phyloP scores from a whole-genome alignment of 2,888 invertebrate species.

The Pseudeuparius sepicola region DNA sequence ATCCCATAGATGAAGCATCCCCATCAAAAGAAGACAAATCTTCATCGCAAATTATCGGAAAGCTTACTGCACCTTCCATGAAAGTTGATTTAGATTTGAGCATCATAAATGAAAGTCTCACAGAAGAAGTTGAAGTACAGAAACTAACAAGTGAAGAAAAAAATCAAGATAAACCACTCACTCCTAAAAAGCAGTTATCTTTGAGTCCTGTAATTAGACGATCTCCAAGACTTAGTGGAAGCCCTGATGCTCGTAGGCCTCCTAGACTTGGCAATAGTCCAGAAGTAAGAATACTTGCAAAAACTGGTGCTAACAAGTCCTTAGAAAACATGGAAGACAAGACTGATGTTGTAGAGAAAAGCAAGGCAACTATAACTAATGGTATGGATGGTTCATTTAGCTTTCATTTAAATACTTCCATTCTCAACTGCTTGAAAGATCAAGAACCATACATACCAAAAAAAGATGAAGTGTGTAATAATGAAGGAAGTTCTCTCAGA shows the following conservation, averaged over 20 bases:
- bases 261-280: too few relatives aligned
- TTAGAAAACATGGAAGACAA: conserved; percentile 5
- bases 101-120: conserved; percentile 22
- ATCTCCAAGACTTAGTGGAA: conserved; percentile 20
- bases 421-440: too few relatives aligned
- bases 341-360: conserved; percentile 2
- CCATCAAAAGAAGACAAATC: conserved; percentile 17
- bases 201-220: too few relatives aligned
- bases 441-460: too few relatives aligned
- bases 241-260: too few relatives aligned
- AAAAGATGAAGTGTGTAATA: too few relatives aligned
- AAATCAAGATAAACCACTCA: too few relatives aligned
- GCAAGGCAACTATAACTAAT: conserved; percentile 9
- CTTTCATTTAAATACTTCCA: conserved; percentile 16
- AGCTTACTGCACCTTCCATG: too few relatives aligned
- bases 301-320: background rate
- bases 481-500: too few relatives aligned
- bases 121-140: conserved; percentile 19
- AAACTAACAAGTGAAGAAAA: conserved; percentile 7
- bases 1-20: too few relatives aligned
- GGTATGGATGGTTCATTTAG: conserved; percentile 22
- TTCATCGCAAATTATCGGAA: too few relatives aligned
- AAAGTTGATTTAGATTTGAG: conserved; percentile 24
- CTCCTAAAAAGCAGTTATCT: too few relatives aligned
- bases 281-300: background rate